Percentiles rank a stretch among this genome's conserved stretches.
phyloP scores from a whole-genome alignment of 2,888 invertebrate genomes.

The Atethmia centrago region DNA sequence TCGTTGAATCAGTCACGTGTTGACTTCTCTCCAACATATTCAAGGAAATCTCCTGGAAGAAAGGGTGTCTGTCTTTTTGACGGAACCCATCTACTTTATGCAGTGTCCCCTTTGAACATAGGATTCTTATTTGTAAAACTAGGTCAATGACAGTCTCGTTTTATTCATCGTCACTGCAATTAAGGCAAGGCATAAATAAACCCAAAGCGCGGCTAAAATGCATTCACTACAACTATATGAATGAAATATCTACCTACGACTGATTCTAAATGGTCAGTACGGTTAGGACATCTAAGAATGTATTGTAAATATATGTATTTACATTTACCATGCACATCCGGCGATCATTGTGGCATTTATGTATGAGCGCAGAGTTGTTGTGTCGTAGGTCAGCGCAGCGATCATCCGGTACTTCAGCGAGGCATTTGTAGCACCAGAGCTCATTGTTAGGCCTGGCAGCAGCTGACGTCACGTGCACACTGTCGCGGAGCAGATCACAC shows the following conservation, averaged over 20 bases:
- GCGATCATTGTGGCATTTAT: conserved; percentile 94
- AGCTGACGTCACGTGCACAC: conserved; percentile 94
- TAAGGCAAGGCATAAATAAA: background rate
- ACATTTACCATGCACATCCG: conserved; percentile 94
- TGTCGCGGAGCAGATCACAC: conserved; percentile 89
- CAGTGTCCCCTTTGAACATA: too few species aligned
- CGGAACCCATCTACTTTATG: background rate
- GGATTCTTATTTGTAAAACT: background rate
- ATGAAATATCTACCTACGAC: conserved; percentile 2
- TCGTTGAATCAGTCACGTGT: background rate
- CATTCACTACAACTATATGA: background rate
- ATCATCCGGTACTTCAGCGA: conserved; percentile 94
- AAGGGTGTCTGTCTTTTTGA: background rate
- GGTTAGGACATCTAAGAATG: conserved; percentile 1
- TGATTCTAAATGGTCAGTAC: conserved; percentile 11
- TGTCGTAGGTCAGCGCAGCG: conserved; percentile 92
- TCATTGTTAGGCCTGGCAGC: conserved; percentile 95
- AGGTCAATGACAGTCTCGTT: background rate
- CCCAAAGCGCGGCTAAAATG: background rate
- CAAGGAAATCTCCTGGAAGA: background rate
- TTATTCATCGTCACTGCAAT: background rate
- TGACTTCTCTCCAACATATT: conserved; percentile 1
- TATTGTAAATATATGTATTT: conserved; percentile 51
- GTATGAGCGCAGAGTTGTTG: conserved; percentile 91
- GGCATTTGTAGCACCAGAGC: conserved; percentile 95